Evolutionary conservation across 2,797 vertebrate genomes (phyloP).

Genomic region (Myotis daubentonii): DNA sequence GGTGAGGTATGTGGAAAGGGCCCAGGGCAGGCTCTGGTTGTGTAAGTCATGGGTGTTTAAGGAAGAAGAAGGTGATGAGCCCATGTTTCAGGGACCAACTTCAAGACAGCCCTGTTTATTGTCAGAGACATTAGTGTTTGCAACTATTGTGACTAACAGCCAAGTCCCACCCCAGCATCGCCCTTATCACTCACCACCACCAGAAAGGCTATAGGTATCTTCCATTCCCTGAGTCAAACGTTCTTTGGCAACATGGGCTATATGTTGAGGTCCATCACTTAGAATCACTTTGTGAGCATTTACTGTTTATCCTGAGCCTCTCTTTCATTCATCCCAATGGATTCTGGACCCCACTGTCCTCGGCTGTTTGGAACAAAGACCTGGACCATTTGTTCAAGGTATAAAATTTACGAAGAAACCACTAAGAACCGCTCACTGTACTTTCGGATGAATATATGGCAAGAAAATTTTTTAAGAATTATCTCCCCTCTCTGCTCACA

Average conservation of each 20-base stretch:
- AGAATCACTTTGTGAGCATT: too few species aligned
- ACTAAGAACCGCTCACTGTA: not conserved
- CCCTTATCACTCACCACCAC: not conserved
- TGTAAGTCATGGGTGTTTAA: not conserved
- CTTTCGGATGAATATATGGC: not conserved
- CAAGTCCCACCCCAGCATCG: not conserved
- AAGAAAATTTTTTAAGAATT: too few species aligned
- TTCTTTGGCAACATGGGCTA: too few species aligned
- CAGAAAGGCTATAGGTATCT: too few species aligned
- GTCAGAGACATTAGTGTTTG: not conserved
- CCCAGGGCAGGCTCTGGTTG: not conserved
- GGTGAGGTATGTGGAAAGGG: not conserved
- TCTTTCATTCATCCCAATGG: too few species aligned
- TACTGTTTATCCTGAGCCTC: too few species aligned
- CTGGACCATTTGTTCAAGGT: not conserved
- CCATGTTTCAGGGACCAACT: not conserved
- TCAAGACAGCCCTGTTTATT: not conserved
- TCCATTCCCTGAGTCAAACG: not conserved
- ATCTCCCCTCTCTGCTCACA: too few species aligned
- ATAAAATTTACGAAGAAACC: not conserved
- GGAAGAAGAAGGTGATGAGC: not conserved
- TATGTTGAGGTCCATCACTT: too few species aligned
- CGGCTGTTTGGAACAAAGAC: too few species aligned
- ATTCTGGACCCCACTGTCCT: too few species aligned
- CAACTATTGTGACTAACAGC: not conserved